A percentile compares a stretch with the other conserved stretches of the same genome.
These are phyloP conservation scores for Alces alces DNA, from an alignment of 2,113 vertebrate species.

Conservation along the genomic window DNA sequence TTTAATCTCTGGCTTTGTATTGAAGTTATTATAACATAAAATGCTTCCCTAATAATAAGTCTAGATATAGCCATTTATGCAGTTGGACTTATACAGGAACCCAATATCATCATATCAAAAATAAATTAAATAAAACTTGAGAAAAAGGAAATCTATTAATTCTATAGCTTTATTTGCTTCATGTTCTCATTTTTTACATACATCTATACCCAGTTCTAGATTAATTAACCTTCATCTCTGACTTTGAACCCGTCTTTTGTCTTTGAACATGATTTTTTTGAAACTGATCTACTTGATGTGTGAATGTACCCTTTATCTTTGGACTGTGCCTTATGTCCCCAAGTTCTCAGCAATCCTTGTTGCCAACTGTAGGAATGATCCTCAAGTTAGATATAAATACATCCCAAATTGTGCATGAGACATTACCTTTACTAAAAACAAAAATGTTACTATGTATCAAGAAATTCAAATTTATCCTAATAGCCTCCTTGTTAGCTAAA, in stretches of 20 bases:
- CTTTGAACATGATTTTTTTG: not conserved
- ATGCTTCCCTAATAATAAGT: not conserved
- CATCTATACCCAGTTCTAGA: not conserved
- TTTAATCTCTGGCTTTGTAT: not conserved
- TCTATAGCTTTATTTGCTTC: not conserved
- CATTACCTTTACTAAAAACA: not conserved
- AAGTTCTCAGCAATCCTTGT: not conserved
- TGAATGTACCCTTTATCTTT: not conserved
- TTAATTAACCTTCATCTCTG: not conserved
- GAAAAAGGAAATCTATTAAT: not conserved
- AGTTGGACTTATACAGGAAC: not conserved
- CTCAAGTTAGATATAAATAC: not conserved
- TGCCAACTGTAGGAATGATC: not conserved
- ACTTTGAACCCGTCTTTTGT: not conserved
- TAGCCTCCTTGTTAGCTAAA: not conserved
- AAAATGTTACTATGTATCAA: not conserved
- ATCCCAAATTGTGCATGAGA: not conserved
- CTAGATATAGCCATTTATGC: not conserved
- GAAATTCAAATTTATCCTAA: not conserved
- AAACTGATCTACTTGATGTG: not conserved
- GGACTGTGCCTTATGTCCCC: rapidly evolving
- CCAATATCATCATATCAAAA: not conserved
- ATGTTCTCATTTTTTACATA: not conserved
- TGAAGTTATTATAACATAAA: not conserved
- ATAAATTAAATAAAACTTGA: not conserved